Evolutionary conservation across 2,113 vertebrate genomes (phyloP).

Genomic region (Alaudala cheleensis): DNA sequence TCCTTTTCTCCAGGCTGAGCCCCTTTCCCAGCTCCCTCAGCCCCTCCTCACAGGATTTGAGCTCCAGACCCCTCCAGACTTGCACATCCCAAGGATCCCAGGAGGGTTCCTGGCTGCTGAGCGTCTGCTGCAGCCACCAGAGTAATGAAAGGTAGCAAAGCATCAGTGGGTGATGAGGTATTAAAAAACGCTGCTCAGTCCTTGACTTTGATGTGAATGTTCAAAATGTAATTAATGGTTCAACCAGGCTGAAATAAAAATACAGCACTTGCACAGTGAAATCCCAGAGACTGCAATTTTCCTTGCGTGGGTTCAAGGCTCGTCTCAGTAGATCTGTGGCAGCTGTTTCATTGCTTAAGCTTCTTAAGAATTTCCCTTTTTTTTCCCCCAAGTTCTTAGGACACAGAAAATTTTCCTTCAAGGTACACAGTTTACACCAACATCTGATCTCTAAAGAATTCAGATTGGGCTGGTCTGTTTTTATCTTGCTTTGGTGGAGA

Average conservation of each 20-base stretch:
- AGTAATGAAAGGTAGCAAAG: not conserved
- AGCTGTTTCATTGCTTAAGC: not conserved
- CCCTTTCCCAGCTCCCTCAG: not conserved
- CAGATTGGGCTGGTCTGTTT: not conserved
- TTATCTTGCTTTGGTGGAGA: not conserved
- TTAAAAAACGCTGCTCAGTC: not conserved
- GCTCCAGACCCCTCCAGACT: not conserved
- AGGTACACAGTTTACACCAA: not conserved
- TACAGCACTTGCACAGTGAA: not conserved
- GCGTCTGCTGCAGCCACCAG: not conserved
- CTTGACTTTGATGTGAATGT: not conserved
- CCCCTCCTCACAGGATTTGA: fast-evolving
- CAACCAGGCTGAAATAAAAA: not conserved
- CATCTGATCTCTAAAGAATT: not conserved
- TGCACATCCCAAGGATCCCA: not conserved
- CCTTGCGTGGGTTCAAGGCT: not conserved
- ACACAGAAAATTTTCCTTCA: not conserved
- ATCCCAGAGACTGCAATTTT: not conserved
- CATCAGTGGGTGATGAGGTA: not conserved
- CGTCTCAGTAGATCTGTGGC: not conserved
- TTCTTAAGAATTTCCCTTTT: not conserved
- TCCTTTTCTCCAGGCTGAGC: not conserved
- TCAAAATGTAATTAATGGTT: not conserved
- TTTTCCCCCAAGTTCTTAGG: not conserved
- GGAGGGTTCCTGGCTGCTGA: not conserved